Evolutionary conservation across 2,113 vertebrate genomes (phyloP).

Genomic region (Sakesphorus luctuosus): DNA sequence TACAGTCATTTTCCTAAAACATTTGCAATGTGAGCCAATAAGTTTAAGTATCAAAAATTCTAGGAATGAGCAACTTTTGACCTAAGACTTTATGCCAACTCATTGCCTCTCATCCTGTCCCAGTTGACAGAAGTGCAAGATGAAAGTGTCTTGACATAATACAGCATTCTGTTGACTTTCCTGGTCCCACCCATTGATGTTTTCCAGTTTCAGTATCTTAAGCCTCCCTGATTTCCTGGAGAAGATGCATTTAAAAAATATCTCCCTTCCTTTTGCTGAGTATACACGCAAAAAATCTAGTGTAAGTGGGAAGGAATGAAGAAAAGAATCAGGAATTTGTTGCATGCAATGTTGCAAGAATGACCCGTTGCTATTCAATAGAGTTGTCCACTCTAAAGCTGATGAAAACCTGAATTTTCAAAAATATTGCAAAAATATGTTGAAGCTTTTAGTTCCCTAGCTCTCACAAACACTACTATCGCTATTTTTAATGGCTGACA

Average conservation of each 20-base stretch:
- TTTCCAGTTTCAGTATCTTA: slow-evolving; percentile 33
- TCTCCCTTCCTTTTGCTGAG: neutral
- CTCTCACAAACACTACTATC: neutral
- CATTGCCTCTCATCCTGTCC: slow-evolving; percentile 21
- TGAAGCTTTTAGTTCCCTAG: neutral
- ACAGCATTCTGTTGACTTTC: slow-evolving; percentile 28
- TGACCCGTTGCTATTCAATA: neutral
- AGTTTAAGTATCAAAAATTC: neutral
- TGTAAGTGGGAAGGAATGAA: neutral
- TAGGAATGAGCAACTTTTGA: slow-evolving; percentile 37
- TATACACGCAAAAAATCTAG: neutral
- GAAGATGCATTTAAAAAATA: neutral
- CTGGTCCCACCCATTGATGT: slow-evolving; percentile 27
- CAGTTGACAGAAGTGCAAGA: slow-evolving; percentile 27
- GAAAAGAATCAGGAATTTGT: neutral
- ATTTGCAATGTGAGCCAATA: neutral
- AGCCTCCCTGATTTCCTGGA: slow-evolving; percentile 32
- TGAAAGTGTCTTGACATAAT: slow-evolving; percentile 36
- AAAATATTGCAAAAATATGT: neutral
- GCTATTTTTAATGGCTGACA: neutral
- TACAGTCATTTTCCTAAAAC: neutral
- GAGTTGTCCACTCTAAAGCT: neutral
- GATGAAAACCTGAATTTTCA: neutral
- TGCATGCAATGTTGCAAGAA: neutral
- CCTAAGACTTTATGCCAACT: neutral